Conservation (phyloP, 2,113 vertebrate genomes). For the Microtus ochrogaster region DNA sequence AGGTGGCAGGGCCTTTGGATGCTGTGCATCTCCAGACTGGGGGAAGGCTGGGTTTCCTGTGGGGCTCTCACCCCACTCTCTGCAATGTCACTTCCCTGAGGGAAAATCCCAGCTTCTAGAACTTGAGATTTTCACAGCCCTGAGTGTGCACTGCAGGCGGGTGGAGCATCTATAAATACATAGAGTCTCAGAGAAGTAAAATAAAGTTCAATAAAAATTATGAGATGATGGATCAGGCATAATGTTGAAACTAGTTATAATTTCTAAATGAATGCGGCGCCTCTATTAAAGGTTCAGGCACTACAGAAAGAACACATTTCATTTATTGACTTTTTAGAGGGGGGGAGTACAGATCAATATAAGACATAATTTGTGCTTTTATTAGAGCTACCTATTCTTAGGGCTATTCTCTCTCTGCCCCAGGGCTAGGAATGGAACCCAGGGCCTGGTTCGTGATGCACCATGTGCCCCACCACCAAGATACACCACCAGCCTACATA, state of each 20-base stretch:
- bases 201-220: conserved; percentile 34
- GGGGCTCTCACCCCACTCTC: neutral
- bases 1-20: neutral
- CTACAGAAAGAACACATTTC: neutral
- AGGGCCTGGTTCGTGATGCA: neutral
- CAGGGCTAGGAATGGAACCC: neutral
- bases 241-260: neutral
- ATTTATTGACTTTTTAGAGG: neutral
- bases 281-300: conserved; percentile 8
- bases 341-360: neutral
- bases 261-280: neutral
- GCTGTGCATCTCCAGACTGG: neutral
- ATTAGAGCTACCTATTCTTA: neutral
- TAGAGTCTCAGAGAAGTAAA: neutral
- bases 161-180: neutral
- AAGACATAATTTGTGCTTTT: neutral
- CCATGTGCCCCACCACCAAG: neutral
- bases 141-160: neutral
- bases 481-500: neutral
- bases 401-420: neutral
- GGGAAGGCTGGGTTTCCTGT: neutral
- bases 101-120: neutral
- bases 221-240: neutral
- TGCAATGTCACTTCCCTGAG: neutral
- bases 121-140: neutral